phyloP scores from a whole-genome alignment of 2,113 vertebrate species.

The Hippoglossus stenolepis region DNA sequence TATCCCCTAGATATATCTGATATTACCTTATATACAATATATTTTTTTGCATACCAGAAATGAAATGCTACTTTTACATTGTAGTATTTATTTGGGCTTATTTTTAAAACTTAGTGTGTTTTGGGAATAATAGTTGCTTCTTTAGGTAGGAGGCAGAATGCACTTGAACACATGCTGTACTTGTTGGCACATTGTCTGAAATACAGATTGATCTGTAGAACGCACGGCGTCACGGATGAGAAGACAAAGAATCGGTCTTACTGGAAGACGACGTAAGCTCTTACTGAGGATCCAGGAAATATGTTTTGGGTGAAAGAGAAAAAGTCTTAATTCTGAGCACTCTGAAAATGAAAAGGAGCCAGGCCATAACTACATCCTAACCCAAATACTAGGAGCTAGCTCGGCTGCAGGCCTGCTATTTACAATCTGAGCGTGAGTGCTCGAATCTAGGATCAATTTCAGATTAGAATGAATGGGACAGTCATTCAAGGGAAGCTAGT shows the following conservation, averaged over 20 bases:
- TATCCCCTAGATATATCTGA: not conserved
- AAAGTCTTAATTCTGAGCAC: not conserved
- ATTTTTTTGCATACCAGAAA: not conserved
- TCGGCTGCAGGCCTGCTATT: slow-evolving; percentile 3
- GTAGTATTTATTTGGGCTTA: not conserved
- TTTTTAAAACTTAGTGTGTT: too few relatives aligned
- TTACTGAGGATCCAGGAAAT: too few relatives aligned
- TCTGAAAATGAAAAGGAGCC: slow-evolving; percentile 18
- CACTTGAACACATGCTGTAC: not conserved
- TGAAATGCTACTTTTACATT: not conserved
- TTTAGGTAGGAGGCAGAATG: not conserved
- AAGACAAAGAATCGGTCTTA: too few relatives aligned
- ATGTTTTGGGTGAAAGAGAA: not conserved
- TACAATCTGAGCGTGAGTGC: not conserved
- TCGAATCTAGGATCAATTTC: slow-evolving; percentile 58
- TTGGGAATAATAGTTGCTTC: too few relatives aligned
- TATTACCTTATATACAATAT: not conserved
- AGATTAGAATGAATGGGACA: slow-evolving; percentile 60
- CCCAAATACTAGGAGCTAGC: slow-evolving; percentile 19
- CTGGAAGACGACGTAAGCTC: too few relatives aligned
- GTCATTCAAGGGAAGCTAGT: slow-evolving; percentile 45
- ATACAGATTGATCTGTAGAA: too few relatives aligned
- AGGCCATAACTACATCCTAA: not conserved
- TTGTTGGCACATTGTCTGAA: not conserved
- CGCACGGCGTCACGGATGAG: too few relatives aligned